phyloP scores from a whole-genome alignment of 2,113 vertebrate species.

The Ptilonorhynchus violaceus region DNA sequence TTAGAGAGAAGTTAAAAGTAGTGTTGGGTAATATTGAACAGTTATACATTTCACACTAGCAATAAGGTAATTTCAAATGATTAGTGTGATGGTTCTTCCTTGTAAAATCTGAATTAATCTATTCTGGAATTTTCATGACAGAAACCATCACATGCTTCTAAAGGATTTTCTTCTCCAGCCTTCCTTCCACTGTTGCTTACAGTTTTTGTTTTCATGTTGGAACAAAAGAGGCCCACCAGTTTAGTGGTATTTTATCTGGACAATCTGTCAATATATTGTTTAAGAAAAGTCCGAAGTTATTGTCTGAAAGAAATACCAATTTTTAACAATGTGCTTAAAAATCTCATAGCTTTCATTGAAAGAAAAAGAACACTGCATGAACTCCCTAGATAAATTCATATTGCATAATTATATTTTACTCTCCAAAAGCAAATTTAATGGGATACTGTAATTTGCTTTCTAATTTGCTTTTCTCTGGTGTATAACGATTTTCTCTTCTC shows the following conservation, averaged over 20 bases:
- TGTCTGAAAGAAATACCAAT: not conserved
- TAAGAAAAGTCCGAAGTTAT: not conserved
- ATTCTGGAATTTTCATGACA: not conserved
- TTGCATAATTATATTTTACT: slow-evolving; percentile 5
- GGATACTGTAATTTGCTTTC: not conserved
- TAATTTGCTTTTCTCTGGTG: not conserved
- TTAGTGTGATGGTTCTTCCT: not conserved
- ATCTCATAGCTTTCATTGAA: not conserved
- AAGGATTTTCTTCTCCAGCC: not conserved
- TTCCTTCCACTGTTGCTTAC: not conserved
- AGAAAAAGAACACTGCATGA: not conserved
- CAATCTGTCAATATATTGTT: not conserved
- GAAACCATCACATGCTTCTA: not conserved
- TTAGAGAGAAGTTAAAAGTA: not conserved
- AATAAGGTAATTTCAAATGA: not conserved
- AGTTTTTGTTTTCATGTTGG: not conserved
- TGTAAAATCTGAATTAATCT: not conserved
- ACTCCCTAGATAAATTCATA: not conserved
- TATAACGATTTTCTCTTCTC: not conserved
- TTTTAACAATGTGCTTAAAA: not conserved
- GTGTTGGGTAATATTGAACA: not conserved
- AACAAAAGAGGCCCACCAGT: not conserved
- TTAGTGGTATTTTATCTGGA: not conserved
- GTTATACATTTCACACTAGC: not conserved
- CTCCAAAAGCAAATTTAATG: not conserved